phyloP scores from a whole-genome alignment of 2,888 invertebrate species.

The Tenthredo amoena region DNA sequence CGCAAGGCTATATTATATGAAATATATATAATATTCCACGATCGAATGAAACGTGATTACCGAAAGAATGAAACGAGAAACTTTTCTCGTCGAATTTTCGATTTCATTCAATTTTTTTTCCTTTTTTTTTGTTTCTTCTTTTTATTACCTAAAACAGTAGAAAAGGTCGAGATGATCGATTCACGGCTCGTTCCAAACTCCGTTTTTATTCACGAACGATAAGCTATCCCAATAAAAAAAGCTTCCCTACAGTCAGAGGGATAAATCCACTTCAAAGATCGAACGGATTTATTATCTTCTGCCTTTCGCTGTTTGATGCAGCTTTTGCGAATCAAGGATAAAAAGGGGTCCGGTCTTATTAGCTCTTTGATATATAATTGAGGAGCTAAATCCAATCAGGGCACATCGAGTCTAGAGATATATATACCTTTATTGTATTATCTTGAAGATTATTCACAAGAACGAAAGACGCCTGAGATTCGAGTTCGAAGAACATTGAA shows the following conservation, averaged over 20 bases:
- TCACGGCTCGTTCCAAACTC: background rate
- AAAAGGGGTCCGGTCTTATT: background rate
- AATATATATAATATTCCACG: no score
- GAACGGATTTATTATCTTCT: background rate
- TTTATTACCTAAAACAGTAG: no score
- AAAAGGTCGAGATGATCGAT: background rate
- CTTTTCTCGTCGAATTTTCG: no score
- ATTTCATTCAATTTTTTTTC: background rate
- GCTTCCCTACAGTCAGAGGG: background rate
- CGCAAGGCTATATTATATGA: background rate
- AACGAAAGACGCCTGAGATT: no score
- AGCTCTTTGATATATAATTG: no score
- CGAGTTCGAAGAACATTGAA: no score
- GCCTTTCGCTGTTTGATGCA: background rate
- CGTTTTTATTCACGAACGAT: background rate
- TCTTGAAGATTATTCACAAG: no score
- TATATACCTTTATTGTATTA: no score
- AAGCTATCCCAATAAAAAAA: background rate
- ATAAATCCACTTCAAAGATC: slow-evolving; percentile 1
- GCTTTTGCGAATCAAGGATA: background rate
- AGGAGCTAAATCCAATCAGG: no score
- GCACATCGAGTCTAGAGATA: no score
- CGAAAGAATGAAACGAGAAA: background rate
- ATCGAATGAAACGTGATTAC: no score
- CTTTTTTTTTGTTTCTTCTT: no score